Percentiles rank a stretch among this genome's conserved stretches.
Conservation (phyloP, 2,888 invertebrate species). For the Lymantria dispar region DNA sequence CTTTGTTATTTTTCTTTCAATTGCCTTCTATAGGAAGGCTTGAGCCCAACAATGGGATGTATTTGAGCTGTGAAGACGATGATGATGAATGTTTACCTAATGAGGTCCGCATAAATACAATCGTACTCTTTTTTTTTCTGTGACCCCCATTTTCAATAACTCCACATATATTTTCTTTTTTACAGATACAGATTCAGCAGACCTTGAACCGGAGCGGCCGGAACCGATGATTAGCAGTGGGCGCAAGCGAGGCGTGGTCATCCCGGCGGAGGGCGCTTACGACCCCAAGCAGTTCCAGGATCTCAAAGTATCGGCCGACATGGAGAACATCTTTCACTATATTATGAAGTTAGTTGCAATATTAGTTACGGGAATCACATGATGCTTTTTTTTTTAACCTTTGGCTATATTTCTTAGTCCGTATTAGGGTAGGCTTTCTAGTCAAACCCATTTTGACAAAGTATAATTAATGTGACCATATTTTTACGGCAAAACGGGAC, state of each 20-base stretch:
- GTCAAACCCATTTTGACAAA: too few relatives aligned
- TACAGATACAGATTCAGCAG: conserved; percentile 68
- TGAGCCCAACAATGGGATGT: too few relatives aligned
- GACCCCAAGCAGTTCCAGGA: conserved; percentile 93
- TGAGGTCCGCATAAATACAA: background rate
- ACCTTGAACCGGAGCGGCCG: conserved; percentile 49
- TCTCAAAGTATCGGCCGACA: conserved; percentile 90
- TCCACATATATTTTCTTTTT: background rate
- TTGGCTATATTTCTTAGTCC: too few relatives aligned
- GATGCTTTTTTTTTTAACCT: too few relatives aligned
- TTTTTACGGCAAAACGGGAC: too few relatives aligned
- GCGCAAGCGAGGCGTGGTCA: conserved; percentile 63
- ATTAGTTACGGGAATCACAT: too few relatives aligned
- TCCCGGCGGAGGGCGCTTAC: conserved; percentile 84
- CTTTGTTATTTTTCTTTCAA: too few relatives aligned
- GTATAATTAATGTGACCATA: too few relatives aligned
- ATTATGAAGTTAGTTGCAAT: conserved; percentile 87
- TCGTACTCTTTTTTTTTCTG: background rate
- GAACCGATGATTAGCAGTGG: conserved; percentile 47
- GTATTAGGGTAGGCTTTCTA: too few relatives aligned
- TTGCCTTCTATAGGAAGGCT: too few relatives aligned
- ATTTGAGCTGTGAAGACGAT: too few relatives aligned
- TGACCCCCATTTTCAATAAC: background rate
- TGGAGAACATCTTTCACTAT: conserved; percentile 96
- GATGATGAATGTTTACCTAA: too few relatives aligned